phyloP scores from a whole-genome alignment of 2,888 invertebrate genomes.

The Chironomus riparius region DNA sequence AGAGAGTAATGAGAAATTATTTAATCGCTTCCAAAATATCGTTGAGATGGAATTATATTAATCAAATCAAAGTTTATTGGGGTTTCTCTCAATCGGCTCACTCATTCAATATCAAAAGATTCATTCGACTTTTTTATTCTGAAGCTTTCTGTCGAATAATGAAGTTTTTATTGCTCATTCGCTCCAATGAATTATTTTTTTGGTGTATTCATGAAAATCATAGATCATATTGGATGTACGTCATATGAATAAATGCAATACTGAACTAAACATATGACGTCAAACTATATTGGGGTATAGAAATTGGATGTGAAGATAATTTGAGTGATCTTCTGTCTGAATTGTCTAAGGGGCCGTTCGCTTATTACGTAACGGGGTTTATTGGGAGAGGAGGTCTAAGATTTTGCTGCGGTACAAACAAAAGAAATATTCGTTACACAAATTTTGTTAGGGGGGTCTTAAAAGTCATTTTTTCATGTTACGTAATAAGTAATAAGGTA shows the following conservation, averaged over 20 bases:
- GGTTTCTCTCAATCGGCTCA: not conserved
- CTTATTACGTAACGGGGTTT: too few species aligned
- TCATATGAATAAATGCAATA: not conserved
- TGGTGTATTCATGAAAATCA: not conserved
- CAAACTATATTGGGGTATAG: too few species aligned
- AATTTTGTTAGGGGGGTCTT: too few species aligned
- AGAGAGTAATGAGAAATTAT: slow-evolving; percentile 9
- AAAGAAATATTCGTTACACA: too few species aligned
- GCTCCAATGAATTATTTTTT: not conserved
- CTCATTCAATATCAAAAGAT: not conserved
- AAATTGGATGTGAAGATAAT: too few species aligned
- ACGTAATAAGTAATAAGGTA: too few species aligned
- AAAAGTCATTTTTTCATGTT: too few species aligned
- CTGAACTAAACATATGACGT: too few species aligned
- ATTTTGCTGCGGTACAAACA: too few species aligned
- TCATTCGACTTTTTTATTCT: not conserved
- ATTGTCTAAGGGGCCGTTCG: too few species aligned
- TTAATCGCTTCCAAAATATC: not conserved
- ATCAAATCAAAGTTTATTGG: slow-evolving; percentile 5
- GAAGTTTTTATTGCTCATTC: slow-evolving; percentile 21
- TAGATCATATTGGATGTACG: not conserved
- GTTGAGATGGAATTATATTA: not conserved
- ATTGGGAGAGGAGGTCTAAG: too few species aligned
- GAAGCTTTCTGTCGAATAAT: not conserved
- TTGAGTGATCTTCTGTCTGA: too few species aligned